These are phyloP conservation scores for Drosophila bocki DNA, from an alignment of 1,140 invertebrate genomes.

Conservation along the genomic window DNA sequence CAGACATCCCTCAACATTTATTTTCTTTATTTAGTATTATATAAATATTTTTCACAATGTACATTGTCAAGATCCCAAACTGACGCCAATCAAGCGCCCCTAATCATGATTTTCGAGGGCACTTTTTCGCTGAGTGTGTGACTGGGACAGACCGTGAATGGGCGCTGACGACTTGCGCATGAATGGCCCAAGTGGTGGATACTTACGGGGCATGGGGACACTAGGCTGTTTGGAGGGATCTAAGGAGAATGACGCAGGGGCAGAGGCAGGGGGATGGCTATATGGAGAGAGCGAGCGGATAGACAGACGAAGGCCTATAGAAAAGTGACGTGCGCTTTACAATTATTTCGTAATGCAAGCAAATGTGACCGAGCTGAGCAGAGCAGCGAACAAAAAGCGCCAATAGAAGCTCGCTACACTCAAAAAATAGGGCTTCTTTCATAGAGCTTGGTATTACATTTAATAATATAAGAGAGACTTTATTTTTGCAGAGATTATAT, in stretches of 20 bases:
- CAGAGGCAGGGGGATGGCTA: constrained; percentile 10
- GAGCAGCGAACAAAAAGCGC: constrained; percentile 36
- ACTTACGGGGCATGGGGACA: constrained; percentile 6
- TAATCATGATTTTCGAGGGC: constrained; percentile 19
- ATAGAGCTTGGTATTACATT: not conserved
- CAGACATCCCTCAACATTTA: not conserved
- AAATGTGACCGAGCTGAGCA: constrained; percentile 72
- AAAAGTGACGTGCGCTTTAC: constrained; percentile 82
- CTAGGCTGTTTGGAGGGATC: constrained; percentile 11
- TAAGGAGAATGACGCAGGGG: not conserved
- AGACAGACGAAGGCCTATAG: constrained; percentile 77
- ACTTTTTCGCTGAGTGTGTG: constrained; percentile 38
- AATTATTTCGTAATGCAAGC: constrained; percentile 82
- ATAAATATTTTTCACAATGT: constrained; percentile 15
- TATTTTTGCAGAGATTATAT: not conserved
- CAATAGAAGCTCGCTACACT: constrained; percentile 41
- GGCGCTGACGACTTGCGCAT: constrained; percentile 78
- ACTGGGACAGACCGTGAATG: constrained; percentile 66
- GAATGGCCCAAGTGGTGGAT: constrained; percentile 72
- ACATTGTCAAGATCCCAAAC: constrained; percentile 3
- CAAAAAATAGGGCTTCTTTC: constrained; percentile 16
- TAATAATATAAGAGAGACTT: not conserved
- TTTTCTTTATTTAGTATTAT: not conserved
- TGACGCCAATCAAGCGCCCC: constrained; percentile 20
- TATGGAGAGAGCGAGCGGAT: constrained; percentile 37